These are phyloP conservation scores for Steinernema hermaphroditum DNA, from an alignment of 2,888 invertebrate species.

Conservation along the genomic window DNA sequence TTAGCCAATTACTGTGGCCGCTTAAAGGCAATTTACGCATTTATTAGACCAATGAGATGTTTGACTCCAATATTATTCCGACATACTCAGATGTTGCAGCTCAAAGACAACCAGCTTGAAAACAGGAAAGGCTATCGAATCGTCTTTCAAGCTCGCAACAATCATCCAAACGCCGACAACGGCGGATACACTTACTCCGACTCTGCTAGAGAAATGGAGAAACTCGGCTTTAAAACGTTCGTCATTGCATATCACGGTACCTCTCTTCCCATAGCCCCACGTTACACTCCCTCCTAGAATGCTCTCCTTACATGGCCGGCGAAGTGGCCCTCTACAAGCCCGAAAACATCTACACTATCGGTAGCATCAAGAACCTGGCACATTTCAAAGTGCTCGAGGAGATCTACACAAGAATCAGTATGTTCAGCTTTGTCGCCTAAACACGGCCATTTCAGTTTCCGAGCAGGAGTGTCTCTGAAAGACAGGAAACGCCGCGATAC, in stretches of 20 bases:
- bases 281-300: neutral
- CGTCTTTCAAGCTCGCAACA: constrained; percentile 6
- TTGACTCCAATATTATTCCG: no score
- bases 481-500: no score
- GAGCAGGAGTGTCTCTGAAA: neutral
- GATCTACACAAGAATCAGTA: neutral
- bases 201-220: neutral
- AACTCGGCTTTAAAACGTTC: neutral
- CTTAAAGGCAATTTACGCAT: no score
- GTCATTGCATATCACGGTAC: neutral
- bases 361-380: neutral
- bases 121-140: neutral
- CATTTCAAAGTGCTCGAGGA: neutral
- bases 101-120: constrained; percentile 1
- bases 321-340: constrained; percentile 2
- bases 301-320: constrained; percentile 9
- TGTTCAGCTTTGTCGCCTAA: neutral
- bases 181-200: neutral
- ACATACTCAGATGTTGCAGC: no score
- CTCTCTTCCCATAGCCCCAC: no score
- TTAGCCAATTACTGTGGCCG: no score
- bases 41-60: no score
- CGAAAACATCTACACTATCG: constrained; percentile 14
- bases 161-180: constrained; percentile 1
- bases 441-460: neutral